Evolutionary conservation across 2,888 invertebrate genomes (phyloP).

Genomic region (Hirtodrosophila trivittata): DNA sequence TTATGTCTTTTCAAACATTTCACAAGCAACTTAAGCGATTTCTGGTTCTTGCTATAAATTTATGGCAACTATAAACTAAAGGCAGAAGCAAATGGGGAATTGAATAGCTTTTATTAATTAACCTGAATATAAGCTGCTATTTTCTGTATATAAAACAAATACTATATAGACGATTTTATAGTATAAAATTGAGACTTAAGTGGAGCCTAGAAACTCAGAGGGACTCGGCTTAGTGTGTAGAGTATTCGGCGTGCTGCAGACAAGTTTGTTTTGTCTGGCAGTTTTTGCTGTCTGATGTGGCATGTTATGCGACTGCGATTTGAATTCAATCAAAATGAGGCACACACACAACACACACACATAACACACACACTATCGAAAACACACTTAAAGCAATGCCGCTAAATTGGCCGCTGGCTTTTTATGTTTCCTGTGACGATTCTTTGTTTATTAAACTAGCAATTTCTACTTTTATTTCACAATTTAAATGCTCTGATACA

Average conservation of each 20-base stretch:
- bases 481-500: conserved; percentile 63
- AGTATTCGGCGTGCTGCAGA: conserved; percentile 3
- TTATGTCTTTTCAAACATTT: too few relatives aligned
- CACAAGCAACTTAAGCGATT: too few relatives aligned
- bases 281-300: conserved; percentile 56
- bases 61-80: too few relatives aligned
- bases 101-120: too few relatives aligned
- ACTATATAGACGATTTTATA: too few relatives aligned
- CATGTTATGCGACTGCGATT: conserved; percentile 76
- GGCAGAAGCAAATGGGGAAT: too few relatives aligned
- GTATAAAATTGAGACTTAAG: too few relatives aligned
- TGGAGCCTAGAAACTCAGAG: conserved; percentile 13
- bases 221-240: conserved; percentile 32
- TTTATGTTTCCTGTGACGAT: conserved; percentile 76
- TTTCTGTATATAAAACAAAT: too few relatives aligned
- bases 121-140: too few relatives aligned
- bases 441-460: conserved; percentile 65
- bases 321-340: conserved; percentile 82
- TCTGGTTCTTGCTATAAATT: too few relatives aligned
- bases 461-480: conserved; percentile 78
- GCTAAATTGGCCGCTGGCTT: conserved; percentile 74
- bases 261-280: neutral
- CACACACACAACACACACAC: conserved; percentile 22
- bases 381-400: conserved; percentile 54
- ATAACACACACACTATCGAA: conserved; percentile 4